Evolutionary conservation across 2,113 vertebrate species (phyloP).

Genomic region (Platichthys flesus): DNA sequence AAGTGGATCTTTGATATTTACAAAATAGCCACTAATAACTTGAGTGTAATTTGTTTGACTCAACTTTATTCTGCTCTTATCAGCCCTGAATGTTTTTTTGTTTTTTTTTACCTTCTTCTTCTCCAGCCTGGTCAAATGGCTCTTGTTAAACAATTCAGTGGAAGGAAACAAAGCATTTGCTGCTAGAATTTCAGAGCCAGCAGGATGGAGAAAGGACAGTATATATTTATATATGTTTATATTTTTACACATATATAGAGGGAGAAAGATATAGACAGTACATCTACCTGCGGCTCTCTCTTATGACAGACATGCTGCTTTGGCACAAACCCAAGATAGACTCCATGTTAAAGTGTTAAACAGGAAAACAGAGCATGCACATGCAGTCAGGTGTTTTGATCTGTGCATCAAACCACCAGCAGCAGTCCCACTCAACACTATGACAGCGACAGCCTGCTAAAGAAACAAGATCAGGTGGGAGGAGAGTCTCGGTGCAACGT

Average conservation of each 20-base stretch:
- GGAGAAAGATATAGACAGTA: not conserved
- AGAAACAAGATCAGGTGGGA: not conserved
- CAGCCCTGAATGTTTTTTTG: constrained; percentile 59
- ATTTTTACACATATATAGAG: not conserved
- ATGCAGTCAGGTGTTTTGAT: constrained; percentile 9
- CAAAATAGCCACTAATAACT: constrained; percentile 98
- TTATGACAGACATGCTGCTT: constrained; percentile 11
- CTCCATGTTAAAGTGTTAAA: constrained; percentile 8
- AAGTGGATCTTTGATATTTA: constrained; percentile 99
- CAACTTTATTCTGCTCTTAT: constrained; percentile 93
- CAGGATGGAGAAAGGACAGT: not conserved
- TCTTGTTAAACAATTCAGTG: constrained; percentile 45
- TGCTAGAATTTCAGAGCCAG: constrained; percentile 32
- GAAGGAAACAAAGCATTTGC: constrained; percentile 36
- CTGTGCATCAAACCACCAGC: constrained; percentile 2
- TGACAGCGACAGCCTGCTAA: constrained; percentile 2
- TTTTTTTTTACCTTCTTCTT: not conserved
- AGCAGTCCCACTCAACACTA: not conserved
- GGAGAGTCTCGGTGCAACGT: not conserved
- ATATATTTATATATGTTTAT: too few relatives aligned
- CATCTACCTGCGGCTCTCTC: not conserved
- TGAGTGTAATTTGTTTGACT: constrained; percentile 96
- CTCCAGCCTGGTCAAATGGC: constrained; percentile 44
- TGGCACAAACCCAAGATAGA: constrained; percentile 4
- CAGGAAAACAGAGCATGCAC: constrained; percentile 21